Base-by-base conservation (phyloP, 2,888 invertebrate species). In the Uropetala carovei region DNA sequence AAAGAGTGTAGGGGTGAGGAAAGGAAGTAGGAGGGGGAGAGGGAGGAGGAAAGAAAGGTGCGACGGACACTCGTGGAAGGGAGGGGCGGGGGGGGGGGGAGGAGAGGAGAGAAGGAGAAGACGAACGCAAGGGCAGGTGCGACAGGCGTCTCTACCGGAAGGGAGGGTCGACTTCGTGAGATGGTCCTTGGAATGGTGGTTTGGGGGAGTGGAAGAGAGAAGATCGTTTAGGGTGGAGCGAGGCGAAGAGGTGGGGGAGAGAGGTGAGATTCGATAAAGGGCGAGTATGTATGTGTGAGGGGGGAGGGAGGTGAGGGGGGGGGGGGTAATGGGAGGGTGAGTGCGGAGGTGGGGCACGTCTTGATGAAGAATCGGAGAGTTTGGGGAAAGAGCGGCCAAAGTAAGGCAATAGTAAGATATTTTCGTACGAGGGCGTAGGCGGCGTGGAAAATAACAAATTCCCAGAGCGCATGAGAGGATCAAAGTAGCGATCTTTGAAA, bases 121-220 rank as follows among this genome's bases (percentile, higher is more conserved):
- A 43, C 43, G 43, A 43, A 43, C 43, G 43, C 43, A 5, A 3
- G 75, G 75, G 75, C 75, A 75, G 75, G 75, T 75, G 75, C 75
- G 75, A 75, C 75, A 75, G 75, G 75, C 75, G 75, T 68, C 68
- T 68, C 9, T 68, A 75, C 75, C 75, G 75, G 68, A 83, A 83
- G 56, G 89, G 18, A 64, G 89, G 18, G 89, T 64, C 64, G 89
- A 89, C 86, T 43, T 10, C 43, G 83, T 10, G 83, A 57, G 27
- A 59, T 22, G 60, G 86, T 60, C 60, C 60, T 68, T 68, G 68
- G 68, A n/a, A 68, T 11, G 64, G 16, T n/a, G 64, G 43, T 43
- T 43, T 43, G 43, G 64, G n/a, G 68, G 68, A n/a, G 18, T 18
- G 60, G 60, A 60, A 60, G 86, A 60, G 86, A 60, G 22, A 30